phyloP scores from a whole-genome alignment of 2,113 vertebrate genomes.

The Mastomys natalensis region DNA sequence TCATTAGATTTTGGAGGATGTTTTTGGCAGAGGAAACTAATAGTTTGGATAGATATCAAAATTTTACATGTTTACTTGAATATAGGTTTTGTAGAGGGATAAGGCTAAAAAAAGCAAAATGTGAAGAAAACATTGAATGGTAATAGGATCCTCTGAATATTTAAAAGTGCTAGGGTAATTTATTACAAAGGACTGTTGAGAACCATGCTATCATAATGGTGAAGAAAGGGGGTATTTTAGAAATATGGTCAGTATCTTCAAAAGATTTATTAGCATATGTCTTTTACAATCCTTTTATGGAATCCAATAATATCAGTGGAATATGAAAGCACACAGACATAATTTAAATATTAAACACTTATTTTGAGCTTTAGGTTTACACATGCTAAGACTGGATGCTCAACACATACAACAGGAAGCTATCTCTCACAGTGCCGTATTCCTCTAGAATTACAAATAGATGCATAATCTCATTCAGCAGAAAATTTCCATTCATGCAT shows the following conservation, averaged over 20 bases:
- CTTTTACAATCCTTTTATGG: not conserved
- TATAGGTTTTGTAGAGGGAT: not conserved
- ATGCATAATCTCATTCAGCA: not conserved
- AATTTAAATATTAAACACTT: constrained; percentile 59
- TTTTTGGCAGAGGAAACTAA: constrained; percentile 19
- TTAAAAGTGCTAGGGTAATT: not conserved
- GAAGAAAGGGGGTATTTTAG: not conserved
- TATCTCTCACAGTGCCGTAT: not conserved
- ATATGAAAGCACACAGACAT: not conserved
- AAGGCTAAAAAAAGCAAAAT: not conserved
- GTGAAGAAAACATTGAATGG: not conserved
- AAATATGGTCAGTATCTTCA: not conserved
- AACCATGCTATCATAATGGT: not conserved
- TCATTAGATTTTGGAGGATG: not conserved
- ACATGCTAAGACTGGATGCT: not conserved
- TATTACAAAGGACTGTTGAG: not conserved
- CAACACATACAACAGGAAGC: not conserved
- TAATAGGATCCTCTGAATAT: not conserved
- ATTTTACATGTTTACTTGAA: constrained; percentile 42
- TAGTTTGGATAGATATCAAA: not conserved
- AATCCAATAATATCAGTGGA: not conserved
- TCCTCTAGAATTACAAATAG: constrained; percentile 8
- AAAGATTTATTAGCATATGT: not conserved
- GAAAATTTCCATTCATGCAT: not conserved
- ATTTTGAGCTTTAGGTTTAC: not conserved